Evolutionary conservation across 2,113 vertebrate genomes (phyloP).

Genomic region (Bos javanicus): DNA sequence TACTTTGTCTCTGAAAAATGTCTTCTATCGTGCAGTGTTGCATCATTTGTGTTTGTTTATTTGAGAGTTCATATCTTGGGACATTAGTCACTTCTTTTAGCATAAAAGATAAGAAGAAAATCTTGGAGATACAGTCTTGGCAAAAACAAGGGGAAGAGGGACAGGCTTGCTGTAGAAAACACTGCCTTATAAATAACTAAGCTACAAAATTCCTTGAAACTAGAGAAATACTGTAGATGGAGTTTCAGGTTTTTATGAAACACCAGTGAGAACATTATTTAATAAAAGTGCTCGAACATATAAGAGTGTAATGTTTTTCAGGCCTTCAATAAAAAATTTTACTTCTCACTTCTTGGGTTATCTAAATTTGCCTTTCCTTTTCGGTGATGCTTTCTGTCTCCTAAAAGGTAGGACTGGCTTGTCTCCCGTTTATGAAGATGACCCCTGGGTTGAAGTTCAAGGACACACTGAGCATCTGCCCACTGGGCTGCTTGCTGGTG

Average conservation of each 20-base stretch:
- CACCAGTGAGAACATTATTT: neutral
- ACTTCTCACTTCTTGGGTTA: neutral
- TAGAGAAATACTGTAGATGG: neutral
- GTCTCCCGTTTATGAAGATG: neutral
- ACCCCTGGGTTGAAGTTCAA: neutral
- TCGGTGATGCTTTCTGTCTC: neutral
- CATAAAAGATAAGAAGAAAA: constrained; percentile 19
- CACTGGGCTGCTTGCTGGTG: neutral
- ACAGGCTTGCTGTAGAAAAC: constrained; percentile 8
- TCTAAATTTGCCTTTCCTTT: neutral
- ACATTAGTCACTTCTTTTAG: constrained; percentile 17
- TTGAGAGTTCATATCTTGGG: neutral
- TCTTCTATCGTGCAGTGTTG: neutral
- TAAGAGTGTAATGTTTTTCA: neutral
- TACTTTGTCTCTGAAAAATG: neutral
- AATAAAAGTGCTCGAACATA: neutral
- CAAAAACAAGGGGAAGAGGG: neutral
- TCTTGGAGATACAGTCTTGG: neutral
- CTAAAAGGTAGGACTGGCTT: neutral
- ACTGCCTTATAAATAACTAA: constrained; percentile 18
- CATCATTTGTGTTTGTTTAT: neutral
- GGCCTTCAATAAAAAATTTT: neutral
- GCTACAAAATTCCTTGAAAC: neutral
- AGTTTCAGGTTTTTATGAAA: constrained; percentile 23
- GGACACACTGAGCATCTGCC: neutral